Base-by-base conservation (phyloP, 1,140 invertebrate species). In the Rhopalosiphum maidis region DNA sequence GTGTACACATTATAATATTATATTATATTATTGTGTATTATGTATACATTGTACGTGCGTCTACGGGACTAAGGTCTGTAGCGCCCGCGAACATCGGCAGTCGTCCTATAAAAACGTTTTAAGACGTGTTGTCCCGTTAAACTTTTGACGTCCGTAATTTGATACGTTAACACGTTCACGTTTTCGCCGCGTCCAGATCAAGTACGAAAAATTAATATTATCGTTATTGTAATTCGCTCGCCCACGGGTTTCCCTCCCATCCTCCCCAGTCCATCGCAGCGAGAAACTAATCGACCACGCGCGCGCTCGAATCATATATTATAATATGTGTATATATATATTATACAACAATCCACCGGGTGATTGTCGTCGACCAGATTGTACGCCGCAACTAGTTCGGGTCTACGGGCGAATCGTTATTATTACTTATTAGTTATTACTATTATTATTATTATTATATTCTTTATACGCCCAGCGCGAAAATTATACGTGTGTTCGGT, bases 401-500 rank as follows among this genome's bases (percentile, higher is more conserved):
- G 55, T 30, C 55, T 60, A 60, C 25, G 55, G 54, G 55, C 55
- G 55, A 30, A 60, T 30, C 55, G 55, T 60, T 60, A 60, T 60
- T 60, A 60, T 60, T 60, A 60, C 55, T 60, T 60, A 60, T 60
- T 77, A 77, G 11, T 77, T 77, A 77, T 77, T 18, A n/a, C 23
- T n/a, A 68, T 68, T 60, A 60, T 60, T 60, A 60, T 60, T 25
- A 60, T 30, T 60, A 25, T 30, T 18, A 18, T n/a, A 77, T 77
- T 30, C 55, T 60, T 30, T n/a, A n/a, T 77, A 77, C 60, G 60
- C 60, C 60, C 60, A n/a, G 60, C 60, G 60, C 60, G 60, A 77
- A 77, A 77, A 77, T 77, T 77, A n/a, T 77, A 77, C 60, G 60
- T n/a, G 60, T 77, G 60, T 77, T n/a, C 30, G 60, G 30, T 77